Evolutionary conservation across 2,113 vertebrate genomes (phyloP), one percentile per base, ranked within the genome.

Genomic region (Phyllostomus discolor): DNA sequence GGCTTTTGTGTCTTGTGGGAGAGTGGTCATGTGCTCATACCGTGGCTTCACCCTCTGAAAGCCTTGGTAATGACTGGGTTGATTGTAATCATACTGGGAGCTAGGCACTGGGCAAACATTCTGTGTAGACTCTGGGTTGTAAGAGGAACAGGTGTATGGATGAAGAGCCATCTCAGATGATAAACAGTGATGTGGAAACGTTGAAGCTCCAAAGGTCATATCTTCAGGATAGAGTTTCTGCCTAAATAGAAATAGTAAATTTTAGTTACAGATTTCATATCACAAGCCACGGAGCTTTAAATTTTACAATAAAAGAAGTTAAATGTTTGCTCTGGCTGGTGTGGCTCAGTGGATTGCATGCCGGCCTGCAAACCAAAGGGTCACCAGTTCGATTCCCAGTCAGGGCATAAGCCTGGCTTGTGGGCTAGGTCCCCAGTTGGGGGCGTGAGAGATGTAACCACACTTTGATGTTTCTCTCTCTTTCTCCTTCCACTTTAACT

Each of bases 71-170:
- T 11, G 72, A 54, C 72, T 64, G 17, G 95, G 90, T 26, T 38
- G 96, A 76, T 31, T 93, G 72, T 96, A 97, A 11, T 69, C 95
- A 83, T 52, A 97, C 0, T 88, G 96, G 52, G 95, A 96, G 95
- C 72, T 92, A 67, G 97, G 88, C 97, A 81, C 67, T 75, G 97
- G 90, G 95, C 96, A 98, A 35, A 83, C 41, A 80, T 76, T 98
- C 89, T 95, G 97, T 93, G 98, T 6, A 46, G 96, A 97, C 82
- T 97, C 98, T 57, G 95, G 73, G 26, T 97, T 90, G 50, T 97
- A 98, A 76, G 97, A 96, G 84, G 97, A 96, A 86, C 57, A 98
- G 87, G 97, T 57, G 31, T 95, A 98, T 4, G 98, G 97, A 72
- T 64, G 0, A 78, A 98, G 85, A 19, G 97, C 62, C 76, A 95